Evolutionary conservation across 2,888 invertebrate genomes (phyloP).

Genomic region (Merodon equestris): DNA sequence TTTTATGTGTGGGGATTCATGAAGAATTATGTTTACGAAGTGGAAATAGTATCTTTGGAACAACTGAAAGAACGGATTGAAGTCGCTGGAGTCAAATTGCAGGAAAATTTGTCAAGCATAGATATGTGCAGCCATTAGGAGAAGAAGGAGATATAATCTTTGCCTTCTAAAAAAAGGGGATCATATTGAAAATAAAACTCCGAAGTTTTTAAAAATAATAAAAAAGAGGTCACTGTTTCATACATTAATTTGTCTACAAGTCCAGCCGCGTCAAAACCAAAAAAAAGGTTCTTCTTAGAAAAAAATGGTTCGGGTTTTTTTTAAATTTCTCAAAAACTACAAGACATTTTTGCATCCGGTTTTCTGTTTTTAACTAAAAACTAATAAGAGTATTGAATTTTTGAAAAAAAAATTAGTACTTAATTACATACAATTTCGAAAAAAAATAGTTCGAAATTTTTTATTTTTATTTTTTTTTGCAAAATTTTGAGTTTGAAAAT

Average conservation of each 20-base stretch:
- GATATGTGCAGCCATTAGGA: conserved; percentile 1
- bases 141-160: conserved; percentile 1
- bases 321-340: not conserved
- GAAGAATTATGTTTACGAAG: conserved; percentile 16
- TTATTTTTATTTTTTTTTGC: not conserved
- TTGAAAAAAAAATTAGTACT: too few relatives aligned
- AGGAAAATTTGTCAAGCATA: conserved; percentile 1
- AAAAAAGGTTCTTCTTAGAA: not conserved
- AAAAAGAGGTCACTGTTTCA: not conserved
- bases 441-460: not conserved
- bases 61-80: conserved; percentile 13
- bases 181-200: not conserved
- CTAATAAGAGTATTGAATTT: not conserved
- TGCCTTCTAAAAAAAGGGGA: conserved; percentile 1
- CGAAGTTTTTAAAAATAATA: not conserved
- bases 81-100: conserved; percentile 8
- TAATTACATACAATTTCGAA: too few relatives aligned
- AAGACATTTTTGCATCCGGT: conserved; percentile 2
- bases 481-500: conserved; percentile 7
- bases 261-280: not conserved
- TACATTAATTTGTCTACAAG: not conserved
- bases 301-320: not conserved
- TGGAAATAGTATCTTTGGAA: conserved; percentile 2
- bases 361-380: not conserved
- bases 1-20: conserved; percentile 17